Evolutionary conservation across 2,113 vertebrate species (phyloP), one percentile per base, ranked within the genome.

Genomic region (Atherinomorus stipes): DNA sequence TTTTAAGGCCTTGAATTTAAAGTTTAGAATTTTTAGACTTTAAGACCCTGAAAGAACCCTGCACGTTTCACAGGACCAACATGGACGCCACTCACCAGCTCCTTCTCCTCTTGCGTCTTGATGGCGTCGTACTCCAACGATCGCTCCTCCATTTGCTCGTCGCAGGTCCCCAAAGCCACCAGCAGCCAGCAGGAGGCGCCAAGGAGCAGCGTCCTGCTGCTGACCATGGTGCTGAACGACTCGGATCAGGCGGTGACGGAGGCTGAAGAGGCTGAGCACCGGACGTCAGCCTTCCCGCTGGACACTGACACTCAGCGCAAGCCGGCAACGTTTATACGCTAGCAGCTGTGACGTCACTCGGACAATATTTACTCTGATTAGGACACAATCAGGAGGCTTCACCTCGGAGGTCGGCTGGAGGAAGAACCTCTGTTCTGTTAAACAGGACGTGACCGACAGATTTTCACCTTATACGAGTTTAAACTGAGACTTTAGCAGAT

Each of bases 171-270:
- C 21, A 80, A 11, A 44, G 1, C 72, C n/a, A 75, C 54, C 54
- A 88, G 76, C 76, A 85, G 73, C 73, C 85, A 88, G 50, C 80
- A 88, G 62, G 85, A 72, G 70, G 83, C 80, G 51, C 76, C 2
- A 25, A 88, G 54, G 53, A 88, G 76, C 69, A 80, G 63, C 49
- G 74, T 62, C 40, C 62, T 54, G 69, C 65, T 8, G 7, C 34
- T 64, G 47, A 85, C 76, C 85, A 85, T 83, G 37, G 42, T 22
- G 61, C 38, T 52, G 52, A 40, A 7, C 21, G 38, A 64, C 62
- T 53, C 21, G 7, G 16, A 21, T 7, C 8, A 11, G 7, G 28
- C 9, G 31, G 38, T 8, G 56, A 23, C 0, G 19, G 57, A 26
- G 2, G 58, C 26, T 40, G 23, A 51, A 7, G 21, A 59, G 13